These are phyloP conservation scores for Heliconius charithonia DNA, from an alignment of 2,888 invertebrate species.

Conservation along the genomic window DNA sequence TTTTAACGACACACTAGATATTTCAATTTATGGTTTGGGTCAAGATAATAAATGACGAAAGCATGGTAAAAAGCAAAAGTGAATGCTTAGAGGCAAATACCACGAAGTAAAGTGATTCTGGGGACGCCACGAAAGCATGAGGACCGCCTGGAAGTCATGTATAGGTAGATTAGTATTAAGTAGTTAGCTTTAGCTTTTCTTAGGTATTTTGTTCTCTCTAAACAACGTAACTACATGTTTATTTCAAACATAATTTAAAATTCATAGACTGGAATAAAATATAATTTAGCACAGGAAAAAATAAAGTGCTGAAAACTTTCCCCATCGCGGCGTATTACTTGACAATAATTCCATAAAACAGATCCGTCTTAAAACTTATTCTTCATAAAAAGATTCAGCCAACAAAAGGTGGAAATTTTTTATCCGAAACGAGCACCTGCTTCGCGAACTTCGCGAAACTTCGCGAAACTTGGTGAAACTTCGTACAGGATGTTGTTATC, in stretches of 20 bases:
- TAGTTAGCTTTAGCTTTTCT: no score
- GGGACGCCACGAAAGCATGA: no score
- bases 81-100: no score
- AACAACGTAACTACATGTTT: neutral
- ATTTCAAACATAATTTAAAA: neutral
- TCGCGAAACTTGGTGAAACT: conserved; percentile 63
- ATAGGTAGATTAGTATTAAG: no score
- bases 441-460: conserved; percentile 65
- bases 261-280: conserved; percentile 11
- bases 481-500: conserved; percentile 81
- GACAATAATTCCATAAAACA: conserved; percentile 51
- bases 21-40: no score
- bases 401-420: conserved; percentile 77
- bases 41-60: no score
- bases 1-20: neutral
- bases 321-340: conserved; percentile 44
- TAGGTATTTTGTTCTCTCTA: no score
- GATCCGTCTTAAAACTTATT: conserved; percentile 64
- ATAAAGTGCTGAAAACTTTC: conserved; percentile 42
- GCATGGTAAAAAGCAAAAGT: no score
- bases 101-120: no score
- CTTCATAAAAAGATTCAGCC: conserved; percentile 60
- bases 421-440: conserved; percentile 79
- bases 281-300: neutral
- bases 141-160: no score